Base-by-base conservation (phyloP, 2,888 invertebrate genomes). In the Caprella mutica region DNA sequence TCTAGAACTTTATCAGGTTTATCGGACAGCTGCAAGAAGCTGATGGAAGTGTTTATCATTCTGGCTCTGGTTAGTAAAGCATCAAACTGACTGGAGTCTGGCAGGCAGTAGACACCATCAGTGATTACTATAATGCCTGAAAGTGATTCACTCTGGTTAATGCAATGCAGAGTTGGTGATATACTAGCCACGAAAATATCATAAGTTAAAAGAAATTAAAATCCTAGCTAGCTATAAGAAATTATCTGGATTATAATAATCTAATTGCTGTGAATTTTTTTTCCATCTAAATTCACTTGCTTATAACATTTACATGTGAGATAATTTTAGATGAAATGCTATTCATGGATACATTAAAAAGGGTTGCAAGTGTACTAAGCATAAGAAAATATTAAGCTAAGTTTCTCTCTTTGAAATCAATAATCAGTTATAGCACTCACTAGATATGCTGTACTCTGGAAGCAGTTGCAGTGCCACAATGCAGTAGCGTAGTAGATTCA, bases 401-500 rank as follows among this genome's bases (percentile, higher is more conserved):
- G 29, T 33, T 29, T 26, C 43, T 38, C 38, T 23, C 21, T 26
- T 3, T 30, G 42, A 8, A 24, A 23, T 14, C 19, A 35, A 56
- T 17, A 30, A 35, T 42, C 48, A 27, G 35, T 43, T 35, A n/a
- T 38, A 44, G 51, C 61, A 74, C 78, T 74, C 73, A 84, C 85
- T 82, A 68, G 83, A 81, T 72, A 81, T 80, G 67, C 83, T 83
- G 70, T 83, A 81, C 70, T 84, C 84, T 14, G 86, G 86, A 59
- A 86, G 74, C 55, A 86, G 75, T 57, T 84, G 81, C 53, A 85
- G 74, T 4, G 84, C 83, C 60, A 86, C 74, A 74, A 86, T 80
- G 24, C 85, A 86, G 71, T 84, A 83, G 62, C 85, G 74, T 35
- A 86, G 72, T 79, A 86, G 82, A 73, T 85, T 84, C 56, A 86